phyloP scores from a whole-genome alignment of 2,888 invertebrate species.

The Cheilosia variabilis region DNA sequence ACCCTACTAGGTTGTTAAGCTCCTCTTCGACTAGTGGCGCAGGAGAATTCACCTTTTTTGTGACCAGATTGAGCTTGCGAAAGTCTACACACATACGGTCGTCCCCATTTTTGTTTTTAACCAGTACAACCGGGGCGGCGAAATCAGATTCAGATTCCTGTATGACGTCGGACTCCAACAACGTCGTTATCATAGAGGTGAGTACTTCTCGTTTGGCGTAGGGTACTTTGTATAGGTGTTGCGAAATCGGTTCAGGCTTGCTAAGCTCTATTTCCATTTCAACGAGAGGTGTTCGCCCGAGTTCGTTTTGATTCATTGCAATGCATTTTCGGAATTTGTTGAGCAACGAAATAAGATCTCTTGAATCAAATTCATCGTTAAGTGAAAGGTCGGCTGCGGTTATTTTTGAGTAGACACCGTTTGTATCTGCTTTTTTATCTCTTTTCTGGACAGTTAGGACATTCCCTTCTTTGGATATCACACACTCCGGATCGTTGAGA shows the following conservation, averaged over 20 bases:
- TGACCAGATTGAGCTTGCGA: slow-evolving; percentile 22
- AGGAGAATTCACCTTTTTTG: slow-evolving; percentile 38
- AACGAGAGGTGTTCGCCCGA: slow-evolving; percentile 1
- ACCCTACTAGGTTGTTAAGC: too few relatives aligned
- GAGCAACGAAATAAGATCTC: neutral
- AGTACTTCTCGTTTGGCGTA: slow-evolving; percentile 20
- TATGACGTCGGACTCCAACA: neutral
- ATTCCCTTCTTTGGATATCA: neutral
- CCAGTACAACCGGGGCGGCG: slow-evolving; percentile 18
- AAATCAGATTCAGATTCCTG: slow-evolving; percentile 16
- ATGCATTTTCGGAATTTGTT: slow-evolving; percentile 17
- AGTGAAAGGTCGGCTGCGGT: neutral
- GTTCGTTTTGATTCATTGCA: slow-evolving; percentile 3
- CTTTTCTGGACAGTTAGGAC: neutral
- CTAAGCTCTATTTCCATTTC: slow-evolving; percentile 21
- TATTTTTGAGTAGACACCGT: too few relatives aligned
- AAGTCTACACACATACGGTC: slow-evolving; percentile 33
- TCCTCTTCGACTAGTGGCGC: slow-evolving; percentile 29
- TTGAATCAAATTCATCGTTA: neutral
- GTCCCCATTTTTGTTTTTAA: slow-evolving; percentile 24
- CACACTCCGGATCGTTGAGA: neutral
- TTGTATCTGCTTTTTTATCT: neutral
- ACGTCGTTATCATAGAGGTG: neutral
- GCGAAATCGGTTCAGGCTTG: neutral
- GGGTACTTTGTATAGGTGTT: slow-evolving; percentile 32